phyloP scores from a whole-genome alignment of 2,888 invertebrate species.

The Agriopis leucophaearia region DNA sequence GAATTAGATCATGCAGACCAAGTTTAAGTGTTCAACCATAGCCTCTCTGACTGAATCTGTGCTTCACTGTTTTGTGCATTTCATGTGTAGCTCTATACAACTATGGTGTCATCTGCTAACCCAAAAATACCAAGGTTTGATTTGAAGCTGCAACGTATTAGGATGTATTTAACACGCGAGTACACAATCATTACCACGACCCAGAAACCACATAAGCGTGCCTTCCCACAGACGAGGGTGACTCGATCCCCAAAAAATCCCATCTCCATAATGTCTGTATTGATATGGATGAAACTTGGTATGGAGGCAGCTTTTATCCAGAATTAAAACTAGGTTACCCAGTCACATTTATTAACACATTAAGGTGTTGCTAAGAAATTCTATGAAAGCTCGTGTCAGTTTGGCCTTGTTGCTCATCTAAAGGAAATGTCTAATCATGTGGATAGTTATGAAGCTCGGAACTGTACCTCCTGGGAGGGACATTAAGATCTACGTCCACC shows the following conservation, averaged over 20 bases:
- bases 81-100: too few relatives aligned
- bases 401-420: conserved; percentile 17
- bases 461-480: conserved; percentile 88
- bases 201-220: too few relatives aligned
- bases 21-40: too few relatives aligned
- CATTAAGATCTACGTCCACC: conserved; percentile 91
- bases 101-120: too few relatives aligned
- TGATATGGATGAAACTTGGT: neutral
- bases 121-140: too few relatives aligned
- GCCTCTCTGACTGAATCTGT: too few relatives aligned
- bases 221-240: too few relatives aligned
- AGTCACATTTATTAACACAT: neutral
- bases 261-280: neutral
- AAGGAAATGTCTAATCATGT: neutral
- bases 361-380: neutral
- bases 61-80: too few relatives aligned
- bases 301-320: neutral
- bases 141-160: too few relatives aligned
- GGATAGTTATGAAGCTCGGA: conserved; percentile 73
- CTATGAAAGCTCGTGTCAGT: conserved; percentile 13
- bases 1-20: too few relatives aligned
- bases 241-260: neutral
- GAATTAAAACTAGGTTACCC: neutral
- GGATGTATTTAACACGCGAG: too few relatives aligned
- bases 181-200: too few relatives aligned